Base-by-base conservation (phyloP, 2,888 invertebrate species). In the Hoplodrina blanda region DNA sequence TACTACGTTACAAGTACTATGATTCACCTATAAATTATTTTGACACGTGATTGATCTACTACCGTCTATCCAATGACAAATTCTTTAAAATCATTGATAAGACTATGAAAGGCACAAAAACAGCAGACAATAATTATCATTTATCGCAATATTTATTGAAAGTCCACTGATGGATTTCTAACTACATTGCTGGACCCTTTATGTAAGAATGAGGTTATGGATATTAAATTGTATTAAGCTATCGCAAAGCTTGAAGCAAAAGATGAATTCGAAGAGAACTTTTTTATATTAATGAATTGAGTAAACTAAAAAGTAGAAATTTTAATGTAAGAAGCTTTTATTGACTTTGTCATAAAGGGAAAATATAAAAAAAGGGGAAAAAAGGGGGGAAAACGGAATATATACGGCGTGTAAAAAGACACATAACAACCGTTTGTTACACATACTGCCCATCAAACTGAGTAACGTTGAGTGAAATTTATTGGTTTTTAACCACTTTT, bases 51-150 rank as follows among this genome's bases (percentile, higher is more conserved):
- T 65, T 41, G 59, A 53, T 44, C 25, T 57, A 64, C 60, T 41
- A 8, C 15, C 17, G 46, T 6, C 77, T 44, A 49, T 50, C 30
- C 65, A 78, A 66, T 78, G 63, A 72, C 56, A 72, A 78, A 81
- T 81, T 61, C 66, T 30, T 30, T 65, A 62, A 64, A 57, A 56
- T 41, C 30, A 71, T 53, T 78, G 69, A 82, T 82, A 82, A 82
- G 55, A 49, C 25, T 50, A 67, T 53, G 37, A 64, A 56, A 25
- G 61, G 53, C 2, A 78, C 20, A 54, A 62, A 61, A 81, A 70
- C 63, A 52, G 63, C 37, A 53, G 44, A 44, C 49, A 52, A 50
- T 41, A 41, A 41, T 41, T 41, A 13, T 41, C 11, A 17, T 41
- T 0, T 11, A n/a, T 54, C n/a, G 33, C 19, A 19, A 30, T 52